Evolutionary conservation across 2,797 vertebrate species (phyloP), one percentile per base, ranked within the genome.

Genomic region (Falco biarmicus): DNA sequence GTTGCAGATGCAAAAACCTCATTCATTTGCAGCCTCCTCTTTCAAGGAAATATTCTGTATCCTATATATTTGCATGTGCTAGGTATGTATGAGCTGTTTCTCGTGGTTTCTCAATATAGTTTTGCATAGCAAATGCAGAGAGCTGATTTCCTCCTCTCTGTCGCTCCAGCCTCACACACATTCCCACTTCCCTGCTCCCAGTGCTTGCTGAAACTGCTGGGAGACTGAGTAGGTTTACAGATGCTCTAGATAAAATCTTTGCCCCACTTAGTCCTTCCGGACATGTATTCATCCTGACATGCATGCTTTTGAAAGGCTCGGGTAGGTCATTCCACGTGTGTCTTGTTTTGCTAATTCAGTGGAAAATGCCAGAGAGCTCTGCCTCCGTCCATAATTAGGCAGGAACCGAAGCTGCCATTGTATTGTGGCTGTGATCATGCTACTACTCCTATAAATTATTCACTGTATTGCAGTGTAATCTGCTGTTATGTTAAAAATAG

Each of bases 361-460:
- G 91, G 97, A 97, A 98, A 98, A 95, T 93, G 87, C 96, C 90
- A 96, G 95, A 97, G 94, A 95, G 91, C 32, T 59, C 95, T 88
- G 88, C 90, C 91, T 96, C 83, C 54, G 80, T 97, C 96, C 80
- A 25, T 96, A 95, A 97, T 95, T 92, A 97, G 94, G 84, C 91
- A 89, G 95, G 90, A 93, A 75, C 89, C 43, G 25, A 94, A 96
- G 91, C 85, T 95, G 95, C 96, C 84, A 65, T 91, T 85, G 90
- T 95, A 71, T 81, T 94, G 70, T 95, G 73, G 53, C 48, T 57
- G 54, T 74, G 97, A 97, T 97, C 95, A 89, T 76, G 80, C 93
- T 94, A 94, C 97, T 68, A 92, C 88, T 96, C 90, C 92, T 83
- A 97, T 98, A 95, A 98, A 98, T 98, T 97, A 98, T 98, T 98